Conservation (phyloP, 2,888 invertebrate genomes). For the Xanthia icteritia region DNA sequence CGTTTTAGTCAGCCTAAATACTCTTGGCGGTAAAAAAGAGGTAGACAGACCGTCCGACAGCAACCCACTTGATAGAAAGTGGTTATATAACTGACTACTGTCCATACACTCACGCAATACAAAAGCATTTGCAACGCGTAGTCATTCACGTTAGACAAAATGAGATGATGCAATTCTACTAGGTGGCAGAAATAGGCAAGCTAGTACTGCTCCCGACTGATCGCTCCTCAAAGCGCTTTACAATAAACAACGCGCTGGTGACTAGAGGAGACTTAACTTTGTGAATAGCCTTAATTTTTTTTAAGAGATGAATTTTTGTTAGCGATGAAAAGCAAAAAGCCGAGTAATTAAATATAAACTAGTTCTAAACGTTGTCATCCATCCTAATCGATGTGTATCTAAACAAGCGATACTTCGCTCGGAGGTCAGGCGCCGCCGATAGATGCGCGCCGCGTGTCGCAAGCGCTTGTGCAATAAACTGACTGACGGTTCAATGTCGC, state of each 20-base stretch:
- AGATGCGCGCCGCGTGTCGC: constrained; percentile 24
- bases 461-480: constrained; percentile 47
- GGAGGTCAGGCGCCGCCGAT: constrained; percentile 46
- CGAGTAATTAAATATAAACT: background rate
- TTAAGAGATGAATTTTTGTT: background rate
- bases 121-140: background rate
- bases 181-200: background rate
- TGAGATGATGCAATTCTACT: no score
- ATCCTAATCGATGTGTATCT: constrained; percentile 5
- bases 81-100: background rate
- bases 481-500: constrained; percentile 57
- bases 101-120: background rate
- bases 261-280: background rate
- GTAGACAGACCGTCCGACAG: background rate
- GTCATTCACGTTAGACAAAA: background rate
- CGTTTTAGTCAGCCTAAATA: background rate
- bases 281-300: background rate
- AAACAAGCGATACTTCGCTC: background rate
- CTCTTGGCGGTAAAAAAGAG: background rate
- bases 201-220: background rate
- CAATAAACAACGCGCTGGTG: background rate
- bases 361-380: background rate
- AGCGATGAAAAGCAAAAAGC: background rate
- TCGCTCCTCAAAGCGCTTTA: background rate
- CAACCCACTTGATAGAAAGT: background rate